Percentiles rank a stretch among this genome's conserved stretches.
phyloP scores from a whole-genome alignment of 2,797 vertebrate genomes.

The Zalophus californianus region DNA sequence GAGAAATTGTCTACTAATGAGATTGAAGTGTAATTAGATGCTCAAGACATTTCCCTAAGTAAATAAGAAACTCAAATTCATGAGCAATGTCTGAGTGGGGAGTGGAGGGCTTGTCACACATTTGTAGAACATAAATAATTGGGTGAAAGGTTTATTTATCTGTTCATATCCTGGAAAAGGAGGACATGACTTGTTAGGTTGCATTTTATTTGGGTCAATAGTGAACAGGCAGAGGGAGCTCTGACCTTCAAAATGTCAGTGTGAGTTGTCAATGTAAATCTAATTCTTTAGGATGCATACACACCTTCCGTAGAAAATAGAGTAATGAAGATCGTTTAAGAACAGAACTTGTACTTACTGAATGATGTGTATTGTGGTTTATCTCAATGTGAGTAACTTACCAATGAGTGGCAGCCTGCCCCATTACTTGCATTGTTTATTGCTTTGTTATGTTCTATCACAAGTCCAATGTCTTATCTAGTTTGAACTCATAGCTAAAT shows the following conservation, averaged over 20 bases:
- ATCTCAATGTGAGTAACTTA: neutral
- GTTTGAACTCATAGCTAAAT: constrained; percentile 10
- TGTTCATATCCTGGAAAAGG: neutral
- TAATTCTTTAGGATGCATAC: neutral
- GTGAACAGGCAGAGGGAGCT: neutral
- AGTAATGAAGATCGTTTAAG: neutral
- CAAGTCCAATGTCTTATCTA: neutral
- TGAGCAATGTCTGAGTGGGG: neutral
- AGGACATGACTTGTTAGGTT: neutral
- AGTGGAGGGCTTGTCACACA: neutral
- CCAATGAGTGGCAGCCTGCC: neutral
- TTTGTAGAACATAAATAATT: neutral
- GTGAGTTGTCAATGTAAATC: neutral
- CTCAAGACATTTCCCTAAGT: neutral
- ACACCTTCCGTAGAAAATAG: neutral
- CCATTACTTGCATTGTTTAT: neutral
- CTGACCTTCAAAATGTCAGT: neutral
- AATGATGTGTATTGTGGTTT: neutral
- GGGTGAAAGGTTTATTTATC: neutral
- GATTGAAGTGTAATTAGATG: neutral
- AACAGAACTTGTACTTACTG: neutral
- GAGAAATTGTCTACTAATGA: neutral
- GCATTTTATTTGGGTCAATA: constrained; percentile 1
- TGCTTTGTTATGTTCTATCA: neutral
- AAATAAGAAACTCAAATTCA: constrained; percentile 23